Evolutionary conservation across 1,140 invertebrate species (phyloP).

Genomic region (Aphis craccivora): DNA sequence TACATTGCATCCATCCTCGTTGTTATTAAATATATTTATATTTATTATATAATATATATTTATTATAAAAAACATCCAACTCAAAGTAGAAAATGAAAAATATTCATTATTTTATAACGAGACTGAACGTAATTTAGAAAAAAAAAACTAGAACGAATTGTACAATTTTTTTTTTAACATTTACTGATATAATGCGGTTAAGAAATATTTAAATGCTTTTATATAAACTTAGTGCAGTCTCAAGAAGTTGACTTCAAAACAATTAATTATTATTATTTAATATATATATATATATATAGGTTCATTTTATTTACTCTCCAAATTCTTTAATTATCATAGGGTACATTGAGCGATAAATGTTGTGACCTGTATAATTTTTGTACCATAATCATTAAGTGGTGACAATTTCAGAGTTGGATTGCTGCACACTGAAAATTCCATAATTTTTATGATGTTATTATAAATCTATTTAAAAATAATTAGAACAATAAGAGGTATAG

Average conservation of each 20-base stretch:
- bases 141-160: background rate
- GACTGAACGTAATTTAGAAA: slow-evolving; percentile 36
- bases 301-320: background rate
- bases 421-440: background rate
- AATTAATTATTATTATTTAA: slow-evolving; percentile 10
- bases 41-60: background rate
- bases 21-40: slow-evolving; percentile 11
- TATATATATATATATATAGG: background rate
- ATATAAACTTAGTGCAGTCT: slow-evolving; percentile 40
- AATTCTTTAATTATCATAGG: background rate
- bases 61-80: background rate
- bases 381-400: background rate
- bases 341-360: slow-evolving; percentile 35
- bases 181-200: background rate
- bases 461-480: slow-evolving; percentile 8
- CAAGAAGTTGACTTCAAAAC: slow-evolving; percentile 52
- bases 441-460: background rate
- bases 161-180: background rate
- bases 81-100: background rate
- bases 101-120: background rate
- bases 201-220: slow-evolving; percentile 16
- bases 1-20: background rate
- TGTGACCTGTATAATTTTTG: background rate
- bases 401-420: background rate
- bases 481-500: background rate